Evolutionary conservation across 2,797 vertebrate species (phyloP).

Genomic region (Acropternis orthonyx): DNA sequence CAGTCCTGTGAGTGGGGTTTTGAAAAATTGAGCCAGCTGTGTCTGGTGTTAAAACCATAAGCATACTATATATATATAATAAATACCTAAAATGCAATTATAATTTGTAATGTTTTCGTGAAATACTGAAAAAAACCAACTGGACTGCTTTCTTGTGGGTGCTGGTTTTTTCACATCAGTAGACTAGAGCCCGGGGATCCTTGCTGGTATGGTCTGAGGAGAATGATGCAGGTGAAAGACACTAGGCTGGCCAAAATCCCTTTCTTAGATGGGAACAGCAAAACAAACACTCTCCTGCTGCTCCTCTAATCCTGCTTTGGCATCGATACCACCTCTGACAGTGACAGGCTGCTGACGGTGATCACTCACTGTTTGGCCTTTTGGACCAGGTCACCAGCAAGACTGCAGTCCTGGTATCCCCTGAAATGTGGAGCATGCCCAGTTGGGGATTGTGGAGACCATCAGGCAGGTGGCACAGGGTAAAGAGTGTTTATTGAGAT

Average conservation of each 20-base stretch:
- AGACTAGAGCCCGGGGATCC: background rate
- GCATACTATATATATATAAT: accelerated
- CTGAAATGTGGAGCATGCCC: background rate
- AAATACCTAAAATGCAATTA: background rate
- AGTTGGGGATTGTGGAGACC: background rate
- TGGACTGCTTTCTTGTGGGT: background rate
- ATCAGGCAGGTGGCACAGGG: accelerated
- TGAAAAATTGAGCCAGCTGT: background rate
- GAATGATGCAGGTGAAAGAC: background rate
- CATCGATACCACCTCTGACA: background rate
- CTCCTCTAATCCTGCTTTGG: background rate
- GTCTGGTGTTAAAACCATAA: constrained; percentile 19
- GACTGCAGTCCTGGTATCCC: background rate
- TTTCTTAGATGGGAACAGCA: background rate
- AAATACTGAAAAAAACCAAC: background rate
- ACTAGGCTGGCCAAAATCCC: background rate
- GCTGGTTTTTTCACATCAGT: background rate
- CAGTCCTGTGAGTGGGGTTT: background rate
- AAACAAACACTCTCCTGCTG: background rate
- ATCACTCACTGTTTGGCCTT: background rate
- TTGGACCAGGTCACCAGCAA: background rate
- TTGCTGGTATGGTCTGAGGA: background rate
- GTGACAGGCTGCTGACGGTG: accelerated
- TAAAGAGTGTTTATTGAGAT: background rate
- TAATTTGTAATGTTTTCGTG: background rate